Evolutionary conservation across 2,113 vertebrate genomes (phyloP), one percentile per base, ranked within the genome.

Genomic region (Ceyx melanurus): DNA sequence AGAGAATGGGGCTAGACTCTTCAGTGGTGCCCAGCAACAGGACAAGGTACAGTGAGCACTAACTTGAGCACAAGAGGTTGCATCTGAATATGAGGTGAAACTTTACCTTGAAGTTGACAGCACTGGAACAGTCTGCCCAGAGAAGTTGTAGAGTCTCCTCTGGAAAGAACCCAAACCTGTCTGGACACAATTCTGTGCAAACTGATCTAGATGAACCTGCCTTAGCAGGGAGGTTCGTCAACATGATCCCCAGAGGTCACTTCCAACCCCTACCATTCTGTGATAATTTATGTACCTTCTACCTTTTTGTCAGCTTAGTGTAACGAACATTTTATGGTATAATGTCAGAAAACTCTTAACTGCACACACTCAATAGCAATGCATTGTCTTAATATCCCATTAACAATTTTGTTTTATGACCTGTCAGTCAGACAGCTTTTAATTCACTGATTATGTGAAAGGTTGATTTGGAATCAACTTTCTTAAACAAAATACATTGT

Each of bases 401-500:
- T 91, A 82, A 50, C 9, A 61, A 31, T 79, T 94, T 81, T 74
- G 37, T 1, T 93, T 96, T 90, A 90, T n/a, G 43, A 82, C 18
- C 26, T 76, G n/a, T 72, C 87, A 67, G 51, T 86, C 80, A 84
- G 29, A 2, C 43, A 68, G 29, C 21, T 68, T 87, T 86, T 91
- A 94, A 89, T 85, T 26, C 48, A 28, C 26, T 87, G 66, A 85
- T 87, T 85, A 75, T 84, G 6, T 65, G 45, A 20, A 48, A 85
- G 21, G 15, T 50, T 85, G 45, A 92, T 89, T 89, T 53, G 48
- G 50, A 75, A 92, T 91, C 62, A 43, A 54, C 25, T 89, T 91
- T 40, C 91, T 91, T 94, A 93, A 92, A 86, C 31, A 93, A 91
- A 93, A 90, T 42, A 70, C 3, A 28, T 7, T 53, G 53, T 53